These are phyloP conservation scores for Bombus polaris DNA, from an alignment of 1,140 invertebrate genomes.

Conservation along the genomic window DNA sequence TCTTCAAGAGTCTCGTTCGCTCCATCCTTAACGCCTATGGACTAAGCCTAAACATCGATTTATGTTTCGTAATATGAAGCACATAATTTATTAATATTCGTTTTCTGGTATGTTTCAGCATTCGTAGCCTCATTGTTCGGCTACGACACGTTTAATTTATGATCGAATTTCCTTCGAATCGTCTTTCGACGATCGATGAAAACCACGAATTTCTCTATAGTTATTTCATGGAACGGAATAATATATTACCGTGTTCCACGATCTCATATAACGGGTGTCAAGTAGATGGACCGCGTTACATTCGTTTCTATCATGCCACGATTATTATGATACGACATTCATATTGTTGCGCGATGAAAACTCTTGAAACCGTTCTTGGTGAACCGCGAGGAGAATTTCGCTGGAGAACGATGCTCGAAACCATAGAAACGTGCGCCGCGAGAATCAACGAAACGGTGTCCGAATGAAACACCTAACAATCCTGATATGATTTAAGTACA, in stretches of 20 bases:
- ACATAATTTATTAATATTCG: constrained; percentile 48
- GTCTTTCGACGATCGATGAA: neutral
- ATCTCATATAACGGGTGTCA: neutral
- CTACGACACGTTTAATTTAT: constrained; percentile 11
- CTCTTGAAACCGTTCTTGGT: neutral
- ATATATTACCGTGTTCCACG: neutral
- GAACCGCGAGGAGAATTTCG: neutral
- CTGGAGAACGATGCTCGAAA: neutral
- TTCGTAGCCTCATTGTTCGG: constrained; percentile 35
- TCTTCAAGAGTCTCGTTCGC: neutral
- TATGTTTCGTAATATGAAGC: constrained; percentile 62
- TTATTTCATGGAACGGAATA: neutral
- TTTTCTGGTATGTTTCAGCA: constrained; percentile 60
- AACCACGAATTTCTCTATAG: neutral
- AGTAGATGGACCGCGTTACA: neutral
- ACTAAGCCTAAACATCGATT: constrained; percentile 47
- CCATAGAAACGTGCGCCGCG: neutral
- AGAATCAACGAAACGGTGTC: neutral
- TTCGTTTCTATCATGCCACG: neutral
- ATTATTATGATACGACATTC: neutral
- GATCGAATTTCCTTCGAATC: neutral
- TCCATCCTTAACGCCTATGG: constrained; percentile 16
- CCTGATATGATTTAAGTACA: neutral
- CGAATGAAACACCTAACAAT: neutral
- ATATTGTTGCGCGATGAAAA: neutral